A percentile compares a stretch with the other conserved stretches of the same genome.
Evolutionary conservation across 2,797 vertebrate species (phyloP).

Genomic region (Octomys mimax): DNA sequence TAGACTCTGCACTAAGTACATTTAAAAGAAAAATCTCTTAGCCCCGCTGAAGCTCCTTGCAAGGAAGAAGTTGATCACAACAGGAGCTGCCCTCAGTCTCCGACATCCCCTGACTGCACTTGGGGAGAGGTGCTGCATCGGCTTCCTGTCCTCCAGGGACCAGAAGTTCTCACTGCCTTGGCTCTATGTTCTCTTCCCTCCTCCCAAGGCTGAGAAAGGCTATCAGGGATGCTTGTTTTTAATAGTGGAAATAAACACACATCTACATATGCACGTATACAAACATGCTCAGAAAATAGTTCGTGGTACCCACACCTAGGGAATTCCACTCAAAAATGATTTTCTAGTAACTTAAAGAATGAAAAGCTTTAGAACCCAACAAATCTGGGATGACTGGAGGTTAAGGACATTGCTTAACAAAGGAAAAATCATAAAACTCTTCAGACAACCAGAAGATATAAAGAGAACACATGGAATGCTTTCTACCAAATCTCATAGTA

Average conservation of each 20-base stretch:
- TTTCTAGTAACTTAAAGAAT: conserved; percentile 22
- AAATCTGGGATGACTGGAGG: conserved; percentile 31
- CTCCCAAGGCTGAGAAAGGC: background rate
- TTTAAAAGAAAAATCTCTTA: background rate
- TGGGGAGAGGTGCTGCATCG: background rate
- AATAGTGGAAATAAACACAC: background rate
- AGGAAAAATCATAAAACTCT: background rate
- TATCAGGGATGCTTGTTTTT: background rate
- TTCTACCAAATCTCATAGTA: background rate
- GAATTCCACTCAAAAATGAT: background rate
- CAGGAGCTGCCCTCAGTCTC: background rate
- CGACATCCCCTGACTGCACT: background rate
- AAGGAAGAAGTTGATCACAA: background rate
- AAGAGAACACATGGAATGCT: background rate
- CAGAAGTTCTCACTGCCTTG: background rate
- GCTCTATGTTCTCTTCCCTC: background rate
- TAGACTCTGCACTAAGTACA: too few species aligned
- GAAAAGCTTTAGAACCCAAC: background rate
- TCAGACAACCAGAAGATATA: conserved; percentile 6
- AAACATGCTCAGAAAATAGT: background rate
- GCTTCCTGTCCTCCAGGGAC: background rate
- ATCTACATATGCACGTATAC: background rate
- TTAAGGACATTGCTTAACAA: background rate
- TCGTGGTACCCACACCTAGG: background rate
- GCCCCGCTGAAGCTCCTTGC: background rate